These are phyloP conservation scores for Synanthedon tipuliformis DNA, from an alignment of 2,888 invertebrate genomes.

Conservation along the genomic window DNA sequence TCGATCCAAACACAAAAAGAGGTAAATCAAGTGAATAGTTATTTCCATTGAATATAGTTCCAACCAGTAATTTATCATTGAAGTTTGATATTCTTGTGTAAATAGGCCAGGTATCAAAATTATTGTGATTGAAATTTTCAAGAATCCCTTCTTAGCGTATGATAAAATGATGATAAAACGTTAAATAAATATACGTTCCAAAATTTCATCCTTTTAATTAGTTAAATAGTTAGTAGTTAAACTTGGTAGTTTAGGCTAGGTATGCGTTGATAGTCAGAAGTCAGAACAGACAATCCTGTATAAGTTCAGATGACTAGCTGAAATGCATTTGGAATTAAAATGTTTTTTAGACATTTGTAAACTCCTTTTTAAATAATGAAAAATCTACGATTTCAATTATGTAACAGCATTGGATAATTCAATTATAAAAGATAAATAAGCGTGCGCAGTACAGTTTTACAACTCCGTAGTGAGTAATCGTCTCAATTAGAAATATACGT, in stretches of 20 bases:
- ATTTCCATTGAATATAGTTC: too few relatives aligned
- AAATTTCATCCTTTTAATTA: not conserved
- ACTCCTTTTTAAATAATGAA: not conserved
- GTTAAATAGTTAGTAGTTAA: not conserved
- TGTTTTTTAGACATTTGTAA: too few relatives aligned
- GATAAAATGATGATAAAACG: not conserved
- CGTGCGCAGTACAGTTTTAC: conserved; percentile 3
- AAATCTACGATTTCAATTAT: conserved; percentile 2
- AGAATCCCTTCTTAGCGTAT: not conserved
- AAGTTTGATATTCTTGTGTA: not conserved
- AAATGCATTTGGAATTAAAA: too few relatives aligned
- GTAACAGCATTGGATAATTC: conserved; percentile 1
- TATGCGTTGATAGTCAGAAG: too few relatives aligned
- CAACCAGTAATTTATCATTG: too few relatives aligned
- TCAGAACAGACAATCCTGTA: too few relatives aligned
- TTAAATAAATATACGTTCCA: not conserved
- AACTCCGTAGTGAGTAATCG: conserved; percentile 5
- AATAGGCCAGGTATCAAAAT: not conserved
- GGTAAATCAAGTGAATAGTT: too few relatives aligned
- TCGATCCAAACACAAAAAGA: too few relatives aligned
- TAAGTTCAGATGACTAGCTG: too few relatives aligned
- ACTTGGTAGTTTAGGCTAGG: too few relatives aligned
- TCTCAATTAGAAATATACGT: conserved; percentile 2
- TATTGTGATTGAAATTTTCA: not conserved
- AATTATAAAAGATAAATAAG: not conserved